Evolutionary conservation across 2,888 invertebrate species (phyloP).

Genomic region (Orgyia antiqua): DNA sequence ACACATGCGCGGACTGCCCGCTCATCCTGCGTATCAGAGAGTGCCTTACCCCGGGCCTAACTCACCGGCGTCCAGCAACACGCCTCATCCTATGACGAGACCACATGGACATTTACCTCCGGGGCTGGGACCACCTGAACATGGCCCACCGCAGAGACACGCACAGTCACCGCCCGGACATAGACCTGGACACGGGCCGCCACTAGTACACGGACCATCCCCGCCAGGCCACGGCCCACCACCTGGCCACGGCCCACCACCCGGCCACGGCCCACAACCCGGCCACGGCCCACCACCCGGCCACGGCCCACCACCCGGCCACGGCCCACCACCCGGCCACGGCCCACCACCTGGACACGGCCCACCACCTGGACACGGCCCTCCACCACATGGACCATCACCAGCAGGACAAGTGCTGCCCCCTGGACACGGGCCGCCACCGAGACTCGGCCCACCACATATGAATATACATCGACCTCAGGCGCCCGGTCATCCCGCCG

Average conservation of each 20-base stretch:
- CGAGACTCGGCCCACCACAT: slow-evolving; percentile 7
- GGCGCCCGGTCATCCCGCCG: slow-evolving; percentile 18
- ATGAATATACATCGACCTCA: slow-evolving; percentile 18
- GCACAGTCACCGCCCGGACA: slow-evolving; percentile 26
- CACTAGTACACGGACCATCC: slow-evolving; percentile 3
- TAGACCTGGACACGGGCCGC: slow-evolving; percentile 28
- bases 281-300: slow-evolving; percentile 19
- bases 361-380: slow-evolving; percentile 16
- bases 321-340: slow-evolving; percentile 35
- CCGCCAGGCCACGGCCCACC: slow-evolving; percentile 36
- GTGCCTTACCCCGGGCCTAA: slow-evolving; percentile 11
- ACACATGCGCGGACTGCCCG: slow-evolving; percentile 24
- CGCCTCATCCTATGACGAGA: slow-evolving; percentile 5
- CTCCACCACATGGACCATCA: background rate
- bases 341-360: slow-evolving; percentile 3
- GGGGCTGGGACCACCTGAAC: slow-evolving; percentile 17
- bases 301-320: slow-evolving; percentile 16
- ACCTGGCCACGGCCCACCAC: slow-evolving; percentile 5
- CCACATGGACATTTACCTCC: slow-evolving; percentile 19
- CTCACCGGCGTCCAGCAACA: slow-evolving; percentile 10
- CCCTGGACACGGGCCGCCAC: slow-evolving; percentile 30
- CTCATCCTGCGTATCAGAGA: slow-evolving; percentile 16
- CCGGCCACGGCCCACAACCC: slow-evolving; percentile 15
- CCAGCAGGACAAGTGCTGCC: slow-evolving; percentile 4
- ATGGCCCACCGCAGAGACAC: background rate